Evolutionary conservation across 2,888 invertebrate genomes (phyloP), one percentile per base, ranked within the genome.

Genomic region (Ectemnius cavifrons): DNA sequence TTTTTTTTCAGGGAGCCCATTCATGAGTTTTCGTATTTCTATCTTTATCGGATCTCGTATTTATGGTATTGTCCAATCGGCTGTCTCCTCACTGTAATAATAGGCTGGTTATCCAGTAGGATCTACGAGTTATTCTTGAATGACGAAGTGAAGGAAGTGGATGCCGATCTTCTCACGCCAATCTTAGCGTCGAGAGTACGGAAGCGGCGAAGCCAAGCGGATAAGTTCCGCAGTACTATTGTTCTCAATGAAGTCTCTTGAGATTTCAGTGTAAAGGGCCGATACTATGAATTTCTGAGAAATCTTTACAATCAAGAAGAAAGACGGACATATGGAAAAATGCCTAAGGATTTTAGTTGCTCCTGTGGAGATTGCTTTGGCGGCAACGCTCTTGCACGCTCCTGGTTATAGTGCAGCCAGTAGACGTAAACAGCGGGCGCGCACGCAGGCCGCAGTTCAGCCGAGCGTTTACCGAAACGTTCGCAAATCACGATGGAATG

Each of bases 401-500:
- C 1, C 37, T 37, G 37, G 8, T 37, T 37, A 37, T 37, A 37
- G 23, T 23, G 23, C 23, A 23, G 3, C 75, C 67, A 69, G 76
- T 79, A 78, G 79, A 84, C 85, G 84, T 84, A 86, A 86, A 86
- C 86, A 84, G 78, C 80, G 37, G 37, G 4, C 37, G 78, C 37
- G 11, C 37, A 11, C 37, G 37, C n/a, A 52, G 77, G 79, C 81
- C 76, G 79, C 83, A 84, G 79, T 73, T 75, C 79, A 80, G 85
- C 85, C 81, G 84, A 84, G 80, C 86, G 85, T 87, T 88, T 87
- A 86, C 86, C 87, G 87, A 89, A 89, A 88, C 87, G 85, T 89
- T 88, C 87, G 87, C 89, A 88, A 89, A 89, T 89, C 88, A 86
- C 87, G 85, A 85, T 85, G 89, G 89, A 89, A 89, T 89, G 88